Evolutionary conservation across 2,888 invertebrate genomes (phyloP), one percentile per base, ranked within the genome.

Genomic region (Nymphalis c-album): DNA sequence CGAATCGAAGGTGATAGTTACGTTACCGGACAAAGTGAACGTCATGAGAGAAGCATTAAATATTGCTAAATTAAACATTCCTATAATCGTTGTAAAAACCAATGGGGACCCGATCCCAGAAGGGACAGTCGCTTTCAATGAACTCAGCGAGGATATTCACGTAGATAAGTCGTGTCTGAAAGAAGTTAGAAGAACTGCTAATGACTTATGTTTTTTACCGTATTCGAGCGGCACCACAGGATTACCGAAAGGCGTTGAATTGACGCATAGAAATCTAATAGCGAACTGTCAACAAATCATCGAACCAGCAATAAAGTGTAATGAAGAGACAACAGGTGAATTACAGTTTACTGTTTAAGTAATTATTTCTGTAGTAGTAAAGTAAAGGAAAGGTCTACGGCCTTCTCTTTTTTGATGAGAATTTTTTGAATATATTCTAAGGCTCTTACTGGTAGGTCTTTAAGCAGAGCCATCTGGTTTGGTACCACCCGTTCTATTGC

Each of bases 201-300:
- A 94, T 31, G 96, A 96, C 77, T 84, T 95, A 16, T 94, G 94
- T 6, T 89, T 96, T 45, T 77, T 97, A 69, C 97, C 97, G 0
- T 97, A 96, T 88, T 97, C 97, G 0, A 97, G 97, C 78, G 97
- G 97, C 0, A 98, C 98, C 0, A 97, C 97, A 0, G 98, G 98
- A 0, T 73, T 96, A 62, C 95, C 96, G 0, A 97, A 97, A 90
- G 96, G 96, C 3, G 96, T 96, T 0, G 93, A 94, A 77, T 78
- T 96, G 0, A 93, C 95, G 0, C 95, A 96, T 83, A 86, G 78
- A 60, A 94, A 94, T 81, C 78, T 95, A 10, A 80, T 94, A 13
- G 81, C 93, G 0, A 94, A 95, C 75, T 83, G 88, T 67, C 78
- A 86, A 69, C 92, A 92, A 72, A 76, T 91, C 47, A 87, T 84